phyloP scores from a whole-genome alignment of 2,888 invertebrate genomes.

The Drosophila austrosaltans region DNA sequence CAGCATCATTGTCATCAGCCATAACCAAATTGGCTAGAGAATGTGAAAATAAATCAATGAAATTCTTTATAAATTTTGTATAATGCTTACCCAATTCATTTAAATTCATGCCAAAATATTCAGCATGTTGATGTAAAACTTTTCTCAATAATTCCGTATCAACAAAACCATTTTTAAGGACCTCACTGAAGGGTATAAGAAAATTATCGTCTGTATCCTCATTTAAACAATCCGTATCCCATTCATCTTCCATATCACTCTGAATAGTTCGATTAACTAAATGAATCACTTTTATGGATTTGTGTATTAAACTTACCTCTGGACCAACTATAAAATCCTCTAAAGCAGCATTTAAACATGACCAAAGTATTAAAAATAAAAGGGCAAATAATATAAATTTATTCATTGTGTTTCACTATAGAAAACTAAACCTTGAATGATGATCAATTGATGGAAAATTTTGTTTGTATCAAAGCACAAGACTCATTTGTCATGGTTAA shows the following conservation, averaged over 20 bases:
- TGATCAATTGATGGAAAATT: not conserved
- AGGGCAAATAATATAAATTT: conserved; percentile 32
- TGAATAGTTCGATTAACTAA: not conserved
- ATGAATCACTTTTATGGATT: too few relatives aligned
- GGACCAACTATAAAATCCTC: conserved; percentile 66
- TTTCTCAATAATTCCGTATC: conserved; percentile 49
- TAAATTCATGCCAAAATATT: conserved; percentile 54
- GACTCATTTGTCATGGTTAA: conserved; percentile 40
- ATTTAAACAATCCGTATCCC: conserved; percentile 12
- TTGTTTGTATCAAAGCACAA: not conserved
- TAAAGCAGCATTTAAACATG: conserved; percentile 47
- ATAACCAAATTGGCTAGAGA: conserved; percentile 5
- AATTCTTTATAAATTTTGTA: not conserved
- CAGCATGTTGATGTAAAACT: conserved; percentile 56
- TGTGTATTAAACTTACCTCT: conserved; percentile 22
- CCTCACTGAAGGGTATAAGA: conserved; percentile 33
- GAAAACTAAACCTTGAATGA: conserved; percentile 56
- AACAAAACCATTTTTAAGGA: conserved; percentile 42
- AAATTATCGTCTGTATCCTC: conserved; percentile 18
- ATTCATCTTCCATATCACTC: conserved; percentile 19
- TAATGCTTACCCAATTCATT: conserved; percentile 50
- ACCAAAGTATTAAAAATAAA: conserved; percentile 15
- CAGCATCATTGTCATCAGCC: not conserved
- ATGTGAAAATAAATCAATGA: too few relatives aligned
- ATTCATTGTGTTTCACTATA: conserved; percentile 36